Evolutionary conservation across 2,113 vertebrate species (phyloP).

Genomic region (Calonectris borealis): DNA sequence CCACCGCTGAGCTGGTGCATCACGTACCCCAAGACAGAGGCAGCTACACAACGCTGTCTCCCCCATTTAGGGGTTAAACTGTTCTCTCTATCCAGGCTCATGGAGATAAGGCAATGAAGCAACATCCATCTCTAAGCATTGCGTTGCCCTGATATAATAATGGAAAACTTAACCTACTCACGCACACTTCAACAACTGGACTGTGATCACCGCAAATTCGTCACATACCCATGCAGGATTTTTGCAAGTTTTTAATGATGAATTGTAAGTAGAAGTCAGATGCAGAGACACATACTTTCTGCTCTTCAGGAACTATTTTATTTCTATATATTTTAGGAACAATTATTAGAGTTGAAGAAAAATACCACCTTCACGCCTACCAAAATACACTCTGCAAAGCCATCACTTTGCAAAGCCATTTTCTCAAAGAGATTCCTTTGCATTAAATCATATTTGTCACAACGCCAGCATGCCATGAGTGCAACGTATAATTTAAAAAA

Average conservation of each 20-base stretch:
- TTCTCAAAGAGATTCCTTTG: not conserved
- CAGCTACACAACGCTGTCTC: rapidly evolving
- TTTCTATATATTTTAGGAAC: not conserved
- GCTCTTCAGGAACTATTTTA: not conserved
- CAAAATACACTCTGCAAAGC: not conserved
- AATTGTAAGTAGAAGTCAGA: not conserved
- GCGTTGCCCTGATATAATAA: not conserved
- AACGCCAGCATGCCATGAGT: not conserved
- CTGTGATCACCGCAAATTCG: not conserved
- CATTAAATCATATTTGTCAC: not conserved
- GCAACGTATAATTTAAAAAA: not conserved
- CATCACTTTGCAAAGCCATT: not conserved
- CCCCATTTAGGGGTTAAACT: not conserved
- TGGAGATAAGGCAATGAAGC: not conserved
- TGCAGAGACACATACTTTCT: not conserved
- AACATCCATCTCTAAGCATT: not conserved
- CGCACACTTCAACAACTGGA: not conserved
- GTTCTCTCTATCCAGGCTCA: not conserved
- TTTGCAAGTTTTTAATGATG: not conserved
- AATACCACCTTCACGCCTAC: not conserved
- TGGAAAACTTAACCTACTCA: not conserved
- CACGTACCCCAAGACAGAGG: not conserved
- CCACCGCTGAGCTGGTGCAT: not conserved
- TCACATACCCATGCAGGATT: not conserved
- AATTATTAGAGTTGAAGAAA: not conserved